Percentiles rank a stretch among this genome's conserved stretches.
phyloP scores from a whole-genome alignment of 1,140 invertebrate genomes.

The Drosophila arawakana region DNA sequence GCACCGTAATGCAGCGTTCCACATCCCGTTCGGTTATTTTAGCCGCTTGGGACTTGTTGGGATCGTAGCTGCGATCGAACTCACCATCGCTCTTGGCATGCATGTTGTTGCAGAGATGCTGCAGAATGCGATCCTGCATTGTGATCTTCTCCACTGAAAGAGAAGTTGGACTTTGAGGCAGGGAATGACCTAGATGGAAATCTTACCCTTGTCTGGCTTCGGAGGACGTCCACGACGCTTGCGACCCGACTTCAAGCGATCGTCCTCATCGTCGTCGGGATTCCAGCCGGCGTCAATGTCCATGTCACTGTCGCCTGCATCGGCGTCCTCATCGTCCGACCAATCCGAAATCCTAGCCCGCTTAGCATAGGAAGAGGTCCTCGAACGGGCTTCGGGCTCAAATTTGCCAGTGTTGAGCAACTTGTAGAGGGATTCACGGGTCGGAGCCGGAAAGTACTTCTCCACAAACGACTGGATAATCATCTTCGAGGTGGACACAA shows the following conservation, averaged over 20 bases:
- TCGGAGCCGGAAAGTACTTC: constrained; percentile 98
- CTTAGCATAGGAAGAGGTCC: constrained; percentile 12
- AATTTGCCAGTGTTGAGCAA: constrained; percentile 63
- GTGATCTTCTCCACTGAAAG: constrained; percentile 47
- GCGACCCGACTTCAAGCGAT: constrained; percentile 88
- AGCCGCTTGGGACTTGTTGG: not conserved
- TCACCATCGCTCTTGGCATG: constrained; percentile 18
- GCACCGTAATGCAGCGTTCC: constrained; percentile 89
- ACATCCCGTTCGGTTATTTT: constrained; percentile 62
- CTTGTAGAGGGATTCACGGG: constrained; percentile 91
- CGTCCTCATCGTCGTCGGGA: constrained; percentile 85
- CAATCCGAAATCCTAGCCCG: constrained; percentile 38
- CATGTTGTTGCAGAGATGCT: constrained; percentile 58
- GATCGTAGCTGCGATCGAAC: not conserved
- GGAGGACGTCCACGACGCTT: constrained; percentile 65
- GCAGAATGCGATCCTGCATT: constrained; percentile 64
- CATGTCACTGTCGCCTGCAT: constrained; percentile 58
- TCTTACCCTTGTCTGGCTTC: constrained; percentile 86
- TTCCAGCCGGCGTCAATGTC: constrained; percentile 73
- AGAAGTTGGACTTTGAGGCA: not conserved
- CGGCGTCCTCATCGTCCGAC: constrained; percentile 58
- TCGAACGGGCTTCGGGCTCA: constrained; percentile 71
- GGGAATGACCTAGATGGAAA: not conserved
- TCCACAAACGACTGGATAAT: constrained; percentile 97
- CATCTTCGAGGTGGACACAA: constrained; percentile 99